Percentiles rank a stretch among this genome's conserved stretches.
Conservation (phyloP, 1,140 invertebrate genomes). For the Cylas formicarius region DNA sequence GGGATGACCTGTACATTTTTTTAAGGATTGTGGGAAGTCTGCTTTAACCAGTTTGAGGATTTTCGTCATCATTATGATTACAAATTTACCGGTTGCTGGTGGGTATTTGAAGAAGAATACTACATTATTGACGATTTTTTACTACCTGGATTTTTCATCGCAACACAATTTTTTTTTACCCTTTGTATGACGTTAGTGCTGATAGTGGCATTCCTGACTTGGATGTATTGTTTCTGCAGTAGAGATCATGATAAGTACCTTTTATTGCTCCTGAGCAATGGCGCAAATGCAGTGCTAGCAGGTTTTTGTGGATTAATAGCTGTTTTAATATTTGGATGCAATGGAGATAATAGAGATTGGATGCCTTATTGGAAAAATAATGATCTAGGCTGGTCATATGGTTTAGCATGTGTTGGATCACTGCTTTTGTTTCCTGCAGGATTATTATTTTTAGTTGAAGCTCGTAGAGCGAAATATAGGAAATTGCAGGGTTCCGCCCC, state of each 20-base stretch:
- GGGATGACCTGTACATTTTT: slow-evolving; percentile 29
- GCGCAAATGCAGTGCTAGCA: slow-evolving; percentile 60
- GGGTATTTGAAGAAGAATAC: slow-evolving; percentile 90
- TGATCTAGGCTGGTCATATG: slow-evolving; percentile 91
- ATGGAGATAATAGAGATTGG: slow-evolving; percentile 88
- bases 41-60: slow-evolving; percentile 78
- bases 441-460: slow-evolving; percentile 74
- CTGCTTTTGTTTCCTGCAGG: slow-evolving; percentile 65
- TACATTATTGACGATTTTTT: slow-evolving; percentile 81
- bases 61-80: slow-evolving; percentile 73
- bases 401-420: slow-evolving; percentile 72
- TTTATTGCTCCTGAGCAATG: slow-evolving; percentile 62
- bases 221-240: slow-evolving; percentile 67
- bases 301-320: slow-evolving; percentile 71
- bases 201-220: slow-evolving; percentile 62
- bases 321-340: slow-evolving; percentile 72
- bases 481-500: slow-evolving; percentile 55
- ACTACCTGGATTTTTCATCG: slow-evolving; percentile 82
- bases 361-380: slow-evolving; percentile 96
- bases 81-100: slow-evolving; percentile 76
- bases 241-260: slow-evolving; percentile 72
- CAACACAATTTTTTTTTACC: slow-evolving; percentile 88
- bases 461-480: slow-evolving; percentile 63
- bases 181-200: slow-evolving; percentile 72
- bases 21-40: slow-evolving; percentile 88